Conservation (phyloP, 2,113 vertebrate genomes). For the Hiodon tergisus region DNA sequence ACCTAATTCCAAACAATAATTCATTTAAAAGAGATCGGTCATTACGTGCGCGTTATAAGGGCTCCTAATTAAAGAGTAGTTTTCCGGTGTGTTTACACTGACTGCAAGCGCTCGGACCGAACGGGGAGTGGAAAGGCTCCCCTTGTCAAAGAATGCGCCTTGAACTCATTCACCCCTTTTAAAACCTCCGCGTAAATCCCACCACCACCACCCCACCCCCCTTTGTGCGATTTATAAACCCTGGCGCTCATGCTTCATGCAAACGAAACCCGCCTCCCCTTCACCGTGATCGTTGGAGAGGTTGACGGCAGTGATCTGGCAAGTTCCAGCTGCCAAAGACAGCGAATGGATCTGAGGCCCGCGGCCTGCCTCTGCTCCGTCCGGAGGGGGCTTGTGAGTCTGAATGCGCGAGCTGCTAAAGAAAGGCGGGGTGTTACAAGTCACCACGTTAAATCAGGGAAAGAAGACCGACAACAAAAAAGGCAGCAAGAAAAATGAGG, state of each 20-base stretch:
- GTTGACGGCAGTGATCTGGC: conserved; percentile 24
- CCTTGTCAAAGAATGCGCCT: background rate
- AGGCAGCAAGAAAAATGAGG: conserved; percentile 99
- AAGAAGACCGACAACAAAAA: conserved; percentile 43
- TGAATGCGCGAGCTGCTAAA: background rate
- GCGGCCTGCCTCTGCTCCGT: background rate
- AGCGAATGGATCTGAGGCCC: background rate
- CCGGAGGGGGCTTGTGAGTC: background rate
- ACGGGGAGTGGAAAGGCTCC: conserved; percentile 18
- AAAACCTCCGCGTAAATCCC: conserved; percentile 30
- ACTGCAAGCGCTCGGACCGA: background rate
- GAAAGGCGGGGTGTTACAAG: background rate
- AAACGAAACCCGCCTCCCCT: conserved; percentile 17
- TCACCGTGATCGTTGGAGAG: conserved; percentile 25
- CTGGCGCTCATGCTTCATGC: conserved; percentile 27
- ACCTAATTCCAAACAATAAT: too few species aligned
- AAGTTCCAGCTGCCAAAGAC: conserved; percentile 11
- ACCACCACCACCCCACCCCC: conserved; percentile 4
- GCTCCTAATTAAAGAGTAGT: too few species aligned
- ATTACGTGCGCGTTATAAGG: too few species aligned
- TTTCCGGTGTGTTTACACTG: background rate
- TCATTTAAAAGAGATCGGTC: too few species aligned
- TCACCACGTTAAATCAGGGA: conserved; percentile 13
- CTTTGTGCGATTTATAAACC: conserved; percentile 37
- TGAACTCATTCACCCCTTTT: conserved; percentile 44